Conservation (phyloP, 2,797 vertebrate genomes). For the Typhlichthys eigenmanni region DNA sequence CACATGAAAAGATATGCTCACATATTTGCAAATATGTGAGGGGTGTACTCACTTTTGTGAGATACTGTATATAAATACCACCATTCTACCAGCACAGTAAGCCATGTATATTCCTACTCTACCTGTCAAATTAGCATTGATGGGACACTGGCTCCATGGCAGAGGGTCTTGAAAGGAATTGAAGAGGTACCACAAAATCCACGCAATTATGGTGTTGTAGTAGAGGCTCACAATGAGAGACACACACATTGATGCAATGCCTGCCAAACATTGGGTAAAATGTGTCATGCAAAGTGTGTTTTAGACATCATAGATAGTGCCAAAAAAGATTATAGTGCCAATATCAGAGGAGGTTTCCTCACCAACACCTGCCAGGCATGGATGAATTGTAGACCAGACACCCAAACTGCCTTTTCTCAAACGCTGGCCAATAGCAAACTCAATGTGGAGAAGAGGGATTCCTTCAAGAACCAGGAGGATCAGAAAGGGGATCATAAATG, state of each 20-base stretch:
- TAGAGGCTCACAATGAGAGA: constrained; percentile 87
- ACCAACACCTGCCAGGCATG: constrained; percentile 86
- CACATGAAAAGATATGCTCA: too few relatives aligned
- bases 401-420: constrained; percentile 84
- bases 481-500: constrained; percentile 93
- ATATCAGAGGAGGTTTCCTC: constrained; percentile 35
- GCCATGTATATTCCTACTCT: not conserved
- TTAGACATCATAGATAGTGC: too few relatives aligned
- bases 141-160: constrained; percentile 85
- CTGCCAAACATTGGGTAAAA: constrained; percentile 55
- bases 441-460: constrained; percentile 85
- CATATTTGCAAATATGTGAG: too few relatives aligned
- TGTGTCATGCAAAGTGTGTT: not conserved
- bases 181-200: constrained; percentile 93
- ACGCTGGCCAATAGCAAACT: constrained; percentile 91
- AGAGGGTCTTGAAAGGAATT: constrained; percentile 92
- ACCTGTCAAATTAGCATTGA: constrained; percentile 81
- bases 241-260: constrained; percentile 86
- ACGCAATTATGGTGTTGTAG: constrained; percentile 92
- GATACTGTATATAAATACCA: too few relatives aligned
- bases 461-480: constrained; percentile 89
- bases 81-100: too few relatives aligned
- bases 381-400: constrained; percentile 85
- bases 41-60: too few relatives aligned
- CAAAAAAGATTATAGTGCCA: not conserved